These are phyloP conservation scores for Leuciscus idus DNA, from an alignment of 2,113 vertebrate genomes.

Conservation along the genomic window DNA sequence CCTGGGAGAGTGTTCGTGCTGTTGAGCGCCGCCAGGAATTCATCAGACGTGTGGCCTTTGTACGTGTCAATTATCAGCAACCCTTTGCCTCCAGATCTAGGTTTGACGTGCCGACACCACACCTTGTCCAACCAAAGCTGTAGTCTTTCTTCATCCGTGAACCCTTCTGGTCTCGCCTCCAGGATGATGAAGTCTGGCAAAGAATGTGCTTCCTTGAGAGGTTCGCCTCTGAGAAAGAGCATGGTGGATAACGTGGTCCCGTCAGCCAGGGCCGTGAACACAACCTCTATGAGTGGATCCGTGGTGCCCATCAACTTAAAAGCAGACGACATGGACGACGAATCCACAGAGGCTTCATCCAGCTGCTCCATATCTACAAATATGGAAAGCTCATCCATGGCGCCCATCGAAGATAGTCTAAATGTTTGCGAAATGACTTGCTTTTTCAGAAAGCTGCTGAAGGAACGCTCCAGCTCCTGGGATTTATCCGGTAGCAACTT, in stretches of 20 bases:
- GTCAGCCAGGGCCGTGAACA: slow-evolving; percentile 80
- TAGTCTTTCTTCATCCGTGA: slow-evolving; percentile 78
- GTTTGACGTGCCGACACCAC: slow-evolving; percentile 77
- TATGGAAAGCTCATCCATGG: slow-evolving; percentile 82
- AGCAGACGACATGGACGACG: slow-evolving; percentile 72
- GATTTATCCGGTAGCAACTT: slow-evolving; percentile 72
- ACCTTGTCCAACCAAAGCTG: slow-evolving; percentile 74
- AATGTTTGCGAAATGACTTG: slow-evolving; percentile 77
- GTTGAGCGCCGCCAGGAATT: slow-evolving; percentile 77
- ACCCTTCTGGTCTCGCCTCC: slow-evolving; percentile 75
- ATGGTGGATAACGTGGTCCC: slow-evolving; percentile 79
- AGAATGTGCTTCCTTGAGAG: slow-evolving; percentile 19
- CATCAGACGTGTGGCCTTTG: slow-evolving; percentile 77
- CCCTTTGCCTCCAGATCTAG: slow-evolving; percentile 68
- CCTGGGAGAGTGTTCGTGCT: slow-evolving; percentile 67
- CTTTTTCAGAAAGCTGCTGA: slow-evolving; percentile 78
- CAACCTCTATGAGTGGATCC: slow-evolving; percentile 80
- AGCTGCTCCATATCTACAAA: slow-evolving; percentile 79
- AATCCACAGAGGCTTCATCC: slow-evolving; percentile 54
- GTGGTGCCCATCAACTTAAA: slow-evolving; percentile 77
- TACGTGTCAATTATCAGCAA: slow-evolving; percentile 86
- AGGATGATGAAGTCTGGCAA: slow-evolving; percentile 73
- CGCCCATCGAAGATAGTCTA: slow-evolving; percentile 74
- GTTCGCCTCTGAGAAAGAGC: slow-evolving; percentile 70
- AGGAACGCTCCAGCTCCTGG: slow-evolving; percentile 72